These are phyloP conservation scores for Lacerta bilineata DNA, from an alignment of 2,797 vertebrate genomes.

Conservation along the genomic window DNA sequence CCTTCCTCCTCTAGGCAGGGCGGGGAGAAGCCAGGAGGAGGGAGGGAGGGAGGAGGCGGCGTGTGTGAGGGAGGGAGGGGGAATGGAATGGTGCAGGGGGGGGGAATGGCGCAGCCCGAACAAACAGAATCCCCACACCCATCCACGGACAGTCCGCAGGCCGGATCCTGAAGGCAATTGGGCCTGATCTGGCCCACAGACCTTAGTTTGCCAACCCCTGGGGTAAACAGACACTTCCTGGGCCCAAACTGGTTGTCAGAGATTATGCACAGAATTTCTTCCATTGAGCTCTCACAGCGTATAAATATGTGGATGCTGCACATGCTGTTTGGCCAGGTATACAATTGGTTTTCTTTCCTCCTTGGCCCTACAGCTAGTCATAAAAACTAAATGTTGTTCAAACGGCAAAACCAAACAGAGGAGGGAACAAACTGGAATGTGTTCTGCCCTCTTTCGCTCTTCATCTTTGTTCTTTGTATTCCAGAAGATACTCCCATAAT, in stretches of 20 bases:
- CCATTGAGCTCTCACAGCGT: background rate
- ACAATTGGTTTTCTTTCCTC: background rate
- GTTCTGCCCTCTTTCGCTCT: background rate
- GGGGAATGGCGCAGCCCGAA: no score
- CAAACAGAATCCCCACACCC: no score
- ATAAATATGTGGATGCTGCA: background rate
- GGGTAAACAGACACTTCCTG: no score
- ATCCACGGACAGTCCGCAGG: no score
- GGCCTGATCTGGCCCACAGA: no score
- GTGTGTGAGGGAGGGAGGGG: no score
- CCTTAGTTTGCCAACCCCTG: no score
- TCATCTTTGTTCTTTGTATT: background rate
- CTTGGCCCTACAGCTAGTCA: constrained; percentile 41
- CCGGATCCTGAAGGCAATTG: no score
- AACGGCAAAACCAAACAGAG: constrained; percentile 22
- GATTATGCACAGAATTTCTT: constrained; percentile 35
- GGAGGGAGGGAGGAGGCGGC: no score
- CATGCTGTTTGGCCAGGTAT: background rate
- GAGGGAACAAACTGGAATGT: background rate
- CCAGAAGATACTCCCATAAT: constrained; percentile 31
- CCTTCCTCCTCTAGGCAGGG: no score
- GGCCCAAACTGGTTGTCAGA: background rate
- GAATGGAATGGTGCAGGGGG: no score
- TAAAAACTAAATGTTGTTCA: constrained; percentile 43
- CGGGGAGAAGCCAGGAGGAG: no score